Base-by-base conservation (phyloP, 2,888 invertebrate genomes). In the Buathra laborator region DNA sequence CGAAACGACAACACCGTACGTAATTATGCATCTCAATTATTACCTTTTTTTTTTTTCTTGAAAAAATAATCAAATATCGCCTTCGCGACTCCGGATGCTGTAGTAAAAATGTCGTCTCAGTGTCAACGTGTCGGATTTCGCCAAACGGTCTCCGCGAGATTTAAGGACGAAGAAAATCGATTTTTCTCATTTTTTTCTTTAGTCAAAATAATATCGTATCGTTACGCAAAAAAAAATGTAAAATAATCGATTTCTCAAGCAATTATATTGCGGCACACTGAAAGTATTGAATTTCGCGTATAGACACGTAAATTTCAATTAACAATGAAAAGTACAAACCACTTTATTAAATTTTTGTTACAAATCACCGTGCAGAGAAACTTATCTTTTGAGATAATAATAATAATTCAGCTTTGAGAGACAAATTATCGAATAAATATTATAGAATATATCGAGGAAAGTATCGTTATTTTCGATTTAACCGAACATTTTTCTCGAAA, bases 291-390 rank as follows among this genome's bases (percentile, higher is more conserved):
- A 59, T 59, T 59, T 24, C 29, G 9, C 12, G 24, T 24, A 29
- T 14, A 37, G 37, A 37, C 0, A 24, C 37, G 19, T 12, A 16
- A 12, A 56, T 53, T 46, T 53, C 12, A 24, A 29, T 77, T 56
- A 85, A 85, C 80, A 77, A 70, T 74, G 48, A 80, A 87, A 82
- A 84, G 70, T 85, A 85, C 71, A 82, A 87, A 86, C 59, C 68
- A 68, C n/a, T 87, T 86, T 87, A 86, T 86, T 87, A 24, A 77
- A 64, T 72, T 44, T 43, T 19, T 43, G 44, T 84, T 51, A 83
- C 83, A 77, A 62, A 82, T 77, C 68, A 84, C 59, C 64, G 24
- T 32, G 24, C 1, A 5, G 14, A 48, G 14, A 71, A 37, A 71
- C 32, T 76, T 76, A 44, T 48, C 32, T 44, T 70, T 64, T 19